phyloP scores from a whole-genome alignment of 2,113 vertebrate species.

The Gobio gobio region DNA sequence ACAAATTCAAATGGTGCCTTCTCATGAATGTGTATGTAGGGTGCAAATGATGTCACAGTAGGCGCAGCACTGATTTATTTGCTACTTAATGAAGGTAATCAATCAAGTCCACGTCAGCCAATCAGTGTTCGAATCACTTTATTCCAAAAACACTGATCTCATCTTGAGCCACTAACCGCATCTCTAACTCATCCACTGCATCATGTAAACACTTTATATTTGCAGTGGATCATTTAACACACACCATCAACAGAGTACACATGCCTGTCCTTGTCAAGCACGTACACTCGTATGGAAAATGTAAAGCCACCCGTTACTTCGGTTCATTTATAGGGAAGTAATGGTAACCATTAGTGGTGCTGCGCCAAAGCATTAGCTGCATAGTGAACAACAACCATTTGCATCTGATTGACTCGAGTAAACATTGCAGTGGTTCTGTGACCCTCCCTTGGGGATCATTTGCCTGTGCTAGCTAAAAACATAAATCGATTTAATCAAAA shows the following conservation, averaged over 20 bases:
- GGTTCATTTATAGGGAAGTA: background rate
- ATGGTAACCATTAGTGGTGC: constrained; percentile 15
- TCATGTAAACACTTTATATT: constrained; percentile 42
- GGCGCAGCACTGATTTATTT: constrained; percentile 43
- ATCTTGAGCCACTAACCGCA: constrained; percentile 6
- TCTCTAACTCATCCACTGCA: constrained; percentile 26
- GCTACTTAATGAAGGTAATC: constrained; percentile 18
- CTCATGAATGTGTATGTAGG: background rate
- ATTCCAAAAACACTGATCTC: constrained; percentile 47
- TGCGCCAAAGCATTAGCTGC: constrained; percentile 20
- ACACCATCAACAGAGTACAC: background rate
- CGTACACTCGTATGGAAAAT: background rate
- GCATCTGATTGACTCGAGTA: constrained; percentile 44
- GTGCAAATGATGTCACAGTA: constrained; percentile 48
- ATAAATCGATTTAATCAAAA: constrained; percentile 34
- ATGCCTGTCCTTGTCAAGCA: background rate
- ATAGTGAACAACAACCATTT: constrained; percentile 37
- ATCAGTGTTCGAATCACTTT: constrained; percentile 32
- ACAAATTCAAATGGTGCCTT: constrained; percentile 19
- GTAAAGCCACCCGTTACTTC: constrained; percentile 19
- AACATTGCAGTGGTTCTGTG: background rate
- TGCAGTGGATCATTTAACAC: constrained; percentile 30
- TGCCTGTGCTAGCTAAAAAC: constrained; percentile 3
- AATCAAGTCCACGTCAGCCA: constrained; percentile 25
- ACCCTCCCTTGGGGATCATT: background rate